phyloP scores from a whole-genome alignment of 2,113 vertebrate species.

The Cryptotis parvus region DNA sequence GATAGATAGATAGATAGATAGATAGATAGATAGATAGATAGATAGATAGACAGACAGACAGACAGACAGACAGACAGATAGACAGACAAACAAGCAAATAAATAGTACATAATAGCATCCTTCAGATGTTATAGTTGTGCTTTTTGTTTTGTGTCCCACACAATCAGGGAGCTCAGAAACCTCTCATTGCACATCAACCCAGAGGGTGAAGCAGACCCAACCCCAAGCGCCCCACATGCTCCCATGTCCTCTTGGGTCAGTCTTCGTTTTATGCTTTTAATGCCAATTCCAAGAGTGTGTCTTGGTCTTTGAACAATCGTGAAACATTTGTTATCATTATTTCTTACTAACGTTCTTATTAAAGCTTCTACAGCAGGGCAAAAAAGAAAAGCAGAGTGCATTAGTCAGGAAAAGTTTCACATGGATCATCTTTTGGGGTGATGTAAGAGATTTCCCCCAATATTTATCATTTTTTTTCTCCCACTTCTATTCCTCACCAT shows the following conservation, averaged over 20 bases:
- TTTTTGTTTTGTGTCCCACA: neutral
- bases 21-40: no score
- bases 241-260: no score
- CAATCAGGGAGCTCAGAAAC: no score
- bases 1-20: no score
- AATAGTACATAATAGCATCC: neutral
- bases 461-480: neutral
- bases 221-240: no score
- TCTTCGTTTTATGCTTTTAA: no score
- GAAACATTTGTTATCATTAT: conserved; percentile 46
- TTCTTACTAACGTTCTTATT: conserved; percentile 61
- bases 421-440: neutral
- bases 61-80: no score
- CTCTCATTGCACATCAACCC: no score
- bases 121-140: conserved; percentile 24
- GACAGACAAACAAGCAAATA: no score
- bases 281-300: no score
- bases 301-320: neutral
- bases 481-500: neutral
- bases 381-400: conserved; percentile 40
- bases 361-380: neutral
- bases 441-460: neutral
- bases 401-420: conserved; percentile 35
- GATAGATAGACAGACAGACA: no score
- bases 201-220: no score